Conservation (phyloP, 2,797 vertebrate species). For the Anguilla pacifica region DNA sequence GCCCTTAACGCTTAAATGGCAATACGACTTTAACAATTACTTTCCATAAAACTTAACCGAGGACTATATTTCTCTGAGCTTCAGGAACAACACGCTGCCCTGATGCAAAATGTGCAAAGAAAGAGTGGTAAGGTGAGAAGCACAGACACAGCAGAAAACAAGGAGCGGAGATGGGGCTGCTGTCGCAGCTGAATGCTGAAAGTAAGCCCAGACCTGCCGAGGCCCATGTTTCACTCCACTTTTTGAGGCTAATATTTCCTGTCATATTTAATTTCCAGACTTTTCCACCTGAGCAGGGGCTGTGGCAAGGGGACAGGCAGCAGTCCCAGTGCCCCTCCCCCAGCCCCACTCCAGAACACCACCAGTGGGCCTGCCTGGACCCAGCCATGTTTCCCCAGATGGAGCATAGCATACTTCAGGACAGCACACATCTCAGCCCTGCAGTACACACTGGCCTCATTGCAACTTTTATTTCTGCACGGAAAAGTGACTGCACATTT, state of each 20-base stretch:
- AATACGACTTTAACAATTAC: slow-evolving; percentile 55
- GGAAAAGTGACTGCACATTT: background rate
- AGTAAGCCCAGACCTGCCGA: background rate
- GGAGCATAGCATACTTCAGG: background rate
- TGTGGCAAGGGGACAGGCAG: background rate
- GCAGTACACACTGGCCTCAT: background rate
- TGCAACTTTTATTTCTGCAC: slow-evolving; percentile 1
- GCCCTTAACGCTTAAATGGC: slow-evolving; percentile 51
- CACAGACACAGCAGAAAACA: background rate
- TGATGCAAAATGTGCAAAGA: slow-evolving; percentile 18
- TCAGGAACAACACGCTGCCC: slow-evolving; percentile 29
- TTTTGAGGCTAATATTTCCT: slow-evolving; percentile 18
- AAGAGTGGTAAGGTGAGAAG: background rate
- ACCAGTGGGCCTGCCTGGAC: slow-evolving; percentile 8
- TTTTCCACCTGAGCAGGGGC: slow-evolving; percentile 13
- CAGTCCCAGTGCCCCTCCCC: background rate
- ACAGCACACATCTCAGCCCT: background rate
- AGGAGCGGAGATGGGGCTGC: background rate
- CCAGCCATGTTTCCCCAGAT: background rate
- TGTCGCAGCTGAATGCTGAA: background rate
- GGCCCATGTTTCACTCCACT: slow-evolving; percentile 2
- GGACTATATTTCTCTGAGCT: slow-evolving; percentile 47
- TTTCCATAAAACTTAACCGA: slow-evolving; percentile 47
- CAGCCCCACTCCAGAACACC: background rate
- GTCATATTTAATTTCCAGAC: slow-evolving; percentile 17